Conservation (phyloP, 2,113 vertebrate species). For the Trogon surrucura region DNA sequence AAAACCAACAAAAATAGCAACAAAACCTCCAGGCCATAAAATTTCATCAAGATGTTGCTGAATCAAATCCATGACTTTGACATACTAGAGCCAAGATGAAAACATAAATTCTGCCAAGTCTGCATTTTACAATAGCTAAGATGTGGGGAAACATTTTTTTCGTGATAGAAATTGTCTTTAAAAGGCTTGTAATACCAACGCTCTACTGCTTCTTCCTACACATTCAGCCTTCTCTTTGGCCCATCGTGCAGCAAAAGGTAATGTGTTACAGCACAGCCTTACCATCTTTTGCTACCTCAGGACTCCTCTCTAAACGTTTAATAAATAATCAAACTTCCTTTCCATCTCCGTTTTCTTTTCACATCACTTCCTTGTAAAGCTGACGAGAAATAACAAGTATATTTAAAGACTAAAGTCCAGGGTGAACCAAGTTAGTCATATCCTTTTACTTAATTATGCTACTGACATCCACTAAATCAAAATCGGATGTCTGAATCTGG, state of each 20-base stretch:
- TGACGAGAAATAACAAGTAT: background rate
- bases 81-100: background rate
- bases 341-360: background rate
- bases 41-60: constrained; percentile 17
- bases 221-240: background rate
- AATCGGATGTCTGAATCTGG: background rate
- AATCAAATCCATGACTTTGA: constrained; percentile 1
- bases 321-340: background rate
- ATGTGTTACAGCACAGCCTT: background rate
- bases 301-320: background rate
- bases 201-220: background rate
- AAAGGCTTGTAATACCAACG: background rate
- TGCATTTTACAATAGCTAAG: constrained; percentile 4
- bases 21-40: background rate
- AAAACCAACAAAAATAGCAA: constrained; percentile 26
- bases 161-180: background rate
- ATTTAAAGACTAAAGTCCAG: background rate
- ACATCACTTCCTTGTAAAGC: background rate
- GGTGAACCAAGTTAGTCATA: background rate
- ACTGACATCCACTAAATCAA: background rate
- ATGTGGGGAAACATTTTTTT: background rate
- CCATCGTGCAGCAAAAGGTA: background rate
- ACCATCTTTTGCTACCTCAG: background rate
- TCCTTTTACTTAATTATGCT: background rate
- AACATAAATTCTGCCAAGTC: background rate